These are phyloP conservation scores for Elysia chlorotica DNA, from an alignment of 1,140 invertebrate species.

Conservation along the genomic window DNA sequence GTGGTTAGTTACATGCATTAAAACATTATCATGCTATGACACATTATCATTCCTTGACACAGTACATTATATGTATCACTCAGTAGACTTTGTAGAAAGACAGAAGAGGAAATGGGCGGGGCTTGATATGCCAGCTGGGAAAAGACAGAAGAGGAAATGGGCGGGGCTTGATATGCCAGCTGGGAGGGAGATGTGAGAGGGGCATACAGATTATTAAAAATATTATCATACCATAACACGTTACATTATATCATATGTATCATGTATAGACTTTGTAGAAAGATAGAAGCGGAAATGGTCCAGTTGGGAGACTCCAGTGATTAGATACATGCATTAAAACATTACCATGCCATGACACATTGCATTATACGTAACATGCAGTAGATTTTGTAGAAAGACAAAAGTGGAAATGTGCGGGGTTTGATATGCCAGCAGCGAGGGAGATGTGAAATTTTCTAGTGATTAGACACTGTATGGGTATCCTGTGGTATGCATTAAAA, in stretches of 20 bases:
- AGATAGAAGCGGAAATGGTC: too few relatives aligned
- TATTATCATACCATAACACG: too few relatives aligned
- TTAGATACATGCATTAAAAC: background rate
- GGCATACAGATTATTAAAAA: too few relatives aligned
- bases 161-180: conserved; percentile 23
- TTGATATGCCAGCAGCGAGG: conserved; percentile 15
- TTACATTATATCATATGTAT: too few relatives aligned
- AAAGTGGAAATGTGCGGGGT: too few relatives aligned
- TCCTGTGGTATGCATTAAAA: too few relatives aligned
- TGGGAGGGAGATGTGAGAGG: conserved; percentile 19
- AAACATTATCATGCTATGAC: background rate
- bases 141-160: background rate
- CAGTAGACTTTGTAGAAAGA: background rate
- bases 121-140: background rate
- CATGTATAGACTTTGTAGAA: too few relatives aligned
- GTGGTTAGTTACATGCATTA: background rate
- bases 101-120: background rate
- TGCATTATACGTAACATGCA: background rate
- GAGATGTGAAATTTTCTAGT: too few relatives aligned
- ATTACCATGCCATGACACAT: background rate
- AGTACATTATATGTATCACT: background rate
- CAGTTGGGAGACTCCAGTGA: too few relatives aligned
- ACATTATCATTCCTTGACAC: too few relatives aligned
- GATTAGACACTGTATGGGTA: too few relatives aligned
- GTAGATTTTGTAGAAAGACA: background rate